Percentiles rank a stretch among this genome's conserved stretches.
Conservation (phyloP, 1,140 invertebrate species). For the Magallana gigas region DNA sequence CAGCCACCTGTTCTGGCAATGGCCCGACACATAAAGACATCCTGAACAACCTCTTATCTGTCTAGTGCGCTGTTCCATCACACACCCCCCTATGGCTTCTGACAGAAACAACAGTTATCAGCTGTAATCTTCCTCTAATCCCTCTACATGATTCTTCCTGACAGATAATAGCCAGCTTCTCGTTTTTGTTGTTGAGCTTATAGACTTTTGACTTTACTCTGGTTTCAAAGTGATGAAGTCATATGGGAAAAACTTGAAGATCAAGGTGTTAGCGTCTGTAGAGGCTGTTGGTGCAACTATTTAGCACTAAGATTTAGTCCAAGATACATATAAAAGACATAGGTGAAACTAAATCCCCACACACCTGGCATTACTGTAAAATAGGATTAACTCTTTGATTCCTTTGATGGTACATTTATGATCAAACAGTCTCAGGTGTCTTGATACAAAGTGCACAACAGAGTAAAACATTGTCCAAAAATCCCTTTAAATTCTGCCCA, state of each 20-base stretch:
- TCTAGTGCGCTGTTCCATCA: not conserved
- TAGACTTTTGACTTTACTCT: not conserved
- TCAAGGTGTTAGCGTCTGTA: not conserved
- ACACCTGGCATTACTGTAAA: slow-evolving; percentile 3
- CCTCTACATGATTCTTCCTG: not conserved
- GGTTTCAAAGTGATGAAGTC: not conserved
- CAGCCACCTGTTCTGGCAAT: slow-evolving; percentile 5
- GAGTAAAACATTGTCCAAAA: no score
- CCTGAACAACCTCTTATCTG: slow-evolving; percentile 11
- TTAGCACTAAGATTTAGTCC: not conserved
- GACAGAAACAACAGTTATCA: slow-evolving; percentile 18
- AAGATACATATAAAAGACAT: not conserved
- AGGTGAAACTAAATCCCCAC: not conserved
- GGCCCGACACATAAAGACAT: not conserved
- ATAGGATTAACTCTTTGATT: not conserved
- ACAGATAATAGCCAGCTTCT: not conserved
- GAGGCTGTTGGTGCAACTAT: not conserved
- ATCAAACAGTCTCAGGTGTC: slow-evolving; percentile 12
- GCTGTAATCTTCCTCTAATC: slow-evolving; percentile 1
- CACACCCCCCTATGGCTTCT: not conserved
- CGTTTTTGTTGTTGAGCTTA: not conserved
- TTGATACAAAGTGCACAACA: no score
- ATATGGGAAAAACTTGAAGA: not conserved
- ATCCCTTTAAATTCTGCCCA: no score
- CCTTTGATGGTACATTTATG: not conserved